These are phyloP conservation scores for Hirtodrosophila duncani DNA, from an alignment of 2,888 invertebrate species.

Conservation along the genomic window DNA sequence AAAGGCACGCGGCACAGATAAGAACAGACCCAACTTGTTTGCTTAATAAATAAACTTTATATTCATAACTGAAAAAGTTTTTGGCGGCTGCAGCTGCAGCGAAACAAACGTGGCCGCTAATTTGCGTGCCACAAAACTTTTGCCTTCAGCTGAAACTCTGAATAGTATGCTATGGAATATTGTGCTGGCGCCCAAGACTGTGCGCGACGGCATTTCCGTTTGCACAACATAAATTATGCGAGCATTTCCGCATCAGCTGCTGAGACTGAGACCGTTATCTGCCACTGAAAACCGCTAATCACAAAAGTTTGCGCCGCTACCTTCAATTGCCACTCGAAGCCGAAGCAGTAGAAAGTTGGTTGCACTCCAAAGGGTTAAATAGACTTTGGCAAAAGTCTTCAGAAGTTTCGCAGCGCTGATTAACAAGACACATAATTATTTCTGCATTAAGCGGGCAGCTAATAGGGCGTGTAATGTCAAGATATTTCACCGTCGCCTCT, in stretches of 20 bases:
- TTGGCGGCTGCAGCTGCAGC: conserved; percentile 25
- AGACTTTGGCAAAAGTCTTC: conserved; percentile 54
- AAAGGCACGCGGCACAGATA: conserved; percentile 49
- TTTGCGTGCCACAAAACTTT: conserved; percentile 63
- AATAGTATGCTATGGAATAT: conserved; percentile 54
- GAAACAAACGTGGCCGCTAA: conserved; percentile 68
- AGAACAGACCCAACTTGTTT: conserved; percentile 66
- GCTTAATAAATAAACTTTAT: conserved; percentile 72
- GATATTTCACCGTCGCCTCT: conserved; percentile 26
- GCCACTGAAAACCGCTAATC: conserved; percentile 50
- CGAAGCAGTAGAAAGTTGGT: conserved; percentile 35
- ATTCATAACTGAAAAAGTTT: conserved; percentile 71
- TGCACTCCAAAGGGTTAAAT: conserved; percentile 32
- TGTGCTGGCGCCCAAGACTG: neutral
- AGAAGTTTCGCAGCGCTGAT: conserved; percentile 53
- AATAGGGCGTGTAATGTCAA: conserved; percentile 67
- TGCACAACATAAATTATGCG: conserved; percentile 66
- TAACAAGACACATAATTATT: conserved; percentile 69
- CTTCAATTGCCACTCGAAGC: conserved; percentile 60
- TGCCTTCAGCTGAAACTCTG: conserved; percentile 26
- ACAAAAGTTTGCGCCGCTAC: conserved; percentile 68
- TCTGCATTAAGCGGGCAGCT: conserved; percentile 66
- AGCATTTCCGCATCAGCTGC: conserved; percentile 59
- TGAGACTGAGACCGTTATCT: conserved; percentile 45
- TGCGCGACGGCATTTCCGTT: conserved; percentile 65